phyloP scores from a whole-genome alignment of 2,888 invertebrate species.

The Scaptomyza parva region DNA sequence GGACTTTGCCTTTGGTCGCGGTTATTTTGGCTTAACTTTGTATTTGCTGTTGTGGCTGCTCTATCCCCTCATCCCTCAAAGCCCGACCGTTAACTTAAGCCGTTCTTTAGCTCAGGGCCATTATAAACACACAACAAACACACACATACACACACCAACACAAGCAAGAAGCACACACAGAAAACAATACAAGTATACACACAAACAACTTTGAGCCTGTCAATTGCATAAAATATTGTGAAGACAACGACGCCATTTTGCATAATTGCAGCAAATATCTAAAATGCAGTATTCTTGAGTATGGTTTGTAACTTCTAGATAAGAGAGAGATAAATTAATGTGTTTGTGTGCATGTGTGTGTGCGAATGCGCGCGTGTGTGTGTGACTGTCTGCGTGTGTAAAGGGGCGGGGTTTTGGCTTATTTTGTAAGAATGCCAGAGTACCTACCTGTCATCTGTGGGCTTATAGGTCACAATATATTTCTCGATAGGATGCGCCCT shows the following conservation, averaged over 20 bases:
- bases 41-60: conserved; percentile 54
- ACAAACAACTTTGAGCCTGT: conserved; percentile 46
- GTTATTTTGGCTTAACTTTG: conserved; percentile 74
- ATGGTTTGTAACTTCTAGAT: not conserved
- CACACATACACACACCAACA: conserved; percentile 6
- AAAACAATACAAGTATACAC: conserved; percentile 1
- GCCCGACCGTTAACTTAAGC: conserved; percentile 27
- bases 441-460: conserved; percentile 94
- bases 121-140: conserved; percentile 30
- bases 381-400: not conserved
- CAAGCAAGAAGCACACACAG: conserved; percentile 2
- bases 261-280: conserved; percentile 53
- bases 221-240: conserved; percentile 70
- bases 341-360: too few species aligned
- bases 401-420: not conserved
- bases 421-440: conserved; percentile 45
- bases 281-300: not conserved
- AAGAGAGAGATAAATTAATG: not conserved
- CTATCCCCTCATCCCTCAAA: not conserved
- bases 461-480: conserved; percentile 96
- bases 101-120: conserved; percentile 77
- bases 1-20: conserved; percentile 42
- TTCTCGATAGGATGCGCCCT: conserved; percentile 89
- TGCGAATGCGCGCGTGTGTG: too few species aligned
- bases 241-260: conserved; percentile 40